A percentile compares a stretch with the other conserved stretches of the same genome.
Conservation (phyloP, 2,113 vertebrate species). For the Hassar affinis region DNA sequence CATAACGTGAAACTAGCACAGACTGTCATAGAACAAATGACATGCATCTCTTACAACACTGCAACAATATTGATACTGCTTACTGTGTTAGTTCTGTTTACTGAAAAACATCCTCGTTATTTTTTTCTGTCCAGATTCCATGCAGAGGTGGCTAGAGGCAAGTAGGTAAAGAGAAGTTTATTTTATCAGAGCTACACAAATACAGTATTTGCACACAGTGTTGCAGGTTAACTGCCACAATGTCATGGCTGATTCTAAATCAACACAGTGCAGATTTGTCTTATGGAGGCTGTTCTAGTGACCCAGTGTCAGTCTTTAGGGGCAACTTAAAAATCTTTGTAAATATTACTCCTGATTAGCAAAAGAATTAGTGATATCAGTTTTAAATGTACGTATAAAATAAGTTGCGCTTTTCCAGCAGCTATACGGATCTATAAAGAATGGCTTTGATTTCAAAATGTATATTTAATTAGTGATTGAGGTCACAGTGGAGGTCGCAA, state of each 20-base stretch:
- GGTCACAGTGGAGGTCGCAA: no score
- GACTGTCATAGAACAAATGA: background rate
- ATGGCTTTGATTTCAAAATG: background rate
- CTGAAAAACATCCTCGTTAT: background rate
- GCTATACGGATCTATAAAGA: background rate
- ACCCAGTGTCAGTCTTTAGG: background rate
- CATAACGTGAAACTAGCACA: no score
- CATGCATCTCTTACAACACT: background rate
- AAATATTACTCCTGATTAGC: background rate
- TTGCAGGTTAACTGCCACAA: background rate
- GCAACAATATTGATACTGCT: background rate
- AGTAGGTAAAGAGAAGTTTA: background rate
- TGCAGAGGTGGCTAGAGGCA: background rate
- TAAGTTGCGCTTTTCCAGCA: no score
- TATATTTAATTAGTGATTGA: background rate
- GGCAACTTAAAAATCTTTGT: no score
- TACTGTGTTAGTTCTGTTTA: background rate
- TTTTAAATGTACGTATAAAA: background rate
- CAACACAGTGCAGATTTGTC: background rate
- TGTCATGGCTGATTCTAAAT: background rate
- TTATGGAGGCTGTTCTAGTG: background rate
- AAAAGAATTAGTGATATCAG: background rate
- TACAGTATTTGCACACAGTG: background rate
- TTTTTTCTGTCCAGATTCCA: background rate
- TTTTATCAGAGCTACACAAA: background rate